These are phyloP conservation scores for Poecilia wingei DNA, from an alignment of 2,797 vertebrate species.

Conservation along the genomic window DNA sequence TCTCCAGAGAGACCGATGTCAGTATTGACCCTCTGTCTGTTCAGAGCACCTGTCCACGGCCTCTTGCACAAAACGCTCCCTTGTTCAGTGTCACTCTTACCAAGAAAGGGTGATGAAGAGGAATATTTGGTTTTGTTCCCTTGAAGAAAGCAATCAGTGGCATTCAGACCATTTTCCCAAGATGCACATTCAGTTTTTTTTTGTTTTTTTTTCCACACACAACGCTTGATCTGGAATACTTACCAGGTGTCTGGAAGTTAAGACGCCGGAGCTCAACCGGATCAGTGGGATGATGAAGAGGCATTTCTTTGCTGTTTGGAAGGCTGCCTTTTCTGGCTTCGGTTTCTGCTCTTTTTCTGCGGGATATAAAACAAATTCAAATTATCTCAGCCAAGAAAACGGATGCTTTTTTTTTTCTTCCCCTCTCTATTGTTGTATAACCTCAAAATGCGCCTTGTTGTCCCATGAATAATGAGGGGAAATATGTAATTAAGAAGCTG, in stretches of 20 bases:
- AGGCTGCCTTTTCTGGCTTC: conserved; percentile 97
- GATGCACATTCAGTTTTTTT: neutral
- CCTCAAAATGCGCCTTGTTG: conserved; percentile 27
- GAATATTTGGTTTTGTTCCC: neutral
- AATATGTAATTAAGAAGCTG: conserved; percentile 50
- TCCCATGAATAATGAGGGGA: conserved; percentile 34
- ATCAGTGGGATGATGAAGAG: conserved; percentile 94
- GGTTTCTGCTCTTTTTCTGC: conserved; percentile 95
- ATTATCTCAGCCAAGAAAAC: conserved; percentile 4
- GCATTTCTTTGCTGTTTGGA: conserved; percentile 95
- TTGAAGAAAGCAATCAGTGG: conserved; percentile 9
- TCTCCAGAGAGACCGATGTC: conserved; percentile 50
- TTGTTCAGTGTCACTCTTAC: conserved; percentile 26
- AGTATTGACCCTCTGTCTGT: conserved; percentile 55
- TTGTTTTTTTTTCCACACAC: neutral
- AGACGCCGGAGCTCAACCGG: conserved; percentile 96
- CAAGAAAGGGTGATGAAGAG: conserved; percentile 9
- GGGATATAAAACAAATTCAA: conserved; percentile 35
- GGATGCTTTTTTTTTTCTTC: neutral
- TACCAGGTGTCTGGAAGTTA: conserved; percentile 99
- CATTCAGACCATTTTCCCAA: neutral
- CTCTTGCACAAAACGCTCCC: conserved; percentile 42
- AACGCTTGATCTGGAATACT: conserved; percentile 45
- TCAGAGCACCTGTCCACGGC: conserved; percentile 67
- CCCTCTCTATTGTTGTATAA: neutral